Percentiles rank a stretch among this genome's conserved stretches.
phyloP scores from a whole-genome alignment of 2,113 vertebrate genomes.

The Zapus hudsonius region DNA sequence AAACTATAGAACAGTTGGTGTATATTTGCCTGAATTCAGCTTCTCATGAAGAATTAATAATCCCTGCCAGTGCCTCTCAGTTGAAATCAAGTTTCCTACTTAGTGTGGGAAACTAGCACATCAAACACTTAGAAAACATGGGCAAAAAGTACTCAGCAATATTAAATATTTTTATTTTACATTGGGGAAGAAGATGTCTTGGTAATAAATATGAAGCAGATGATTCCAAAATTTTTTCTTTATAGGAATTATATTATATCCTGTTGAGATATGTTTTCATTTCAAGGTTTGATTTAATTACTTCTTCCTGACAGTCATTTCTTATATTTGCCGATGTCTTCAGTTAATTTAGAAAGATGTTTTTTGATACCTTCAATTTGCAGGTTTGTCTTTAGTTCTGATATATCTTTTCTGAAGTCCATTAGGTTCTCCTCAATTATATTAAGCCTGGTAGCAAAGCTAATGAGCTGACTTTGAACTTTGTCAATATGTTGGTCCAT shows the following conservation, averaged over 20 bases:
- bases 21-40: slow-evolving; percentile 41
- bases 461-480: too few species aligned
- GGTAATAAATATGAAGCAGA: not conserved
- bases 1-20: slow-evolving; percentile 29
- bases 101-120: not conserved
- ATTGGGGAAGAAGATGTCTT: not conserved
- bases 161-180: not conserved
- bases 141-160: not conserved
- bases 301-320: too few species aligned
- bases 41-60: slow-evolving; percentile 58
- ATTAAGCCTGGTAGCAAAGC: too few species aligned
- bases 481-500: too few species aligned
- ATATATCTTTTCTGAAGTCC: too few species aligned
- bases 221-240: not conserved
- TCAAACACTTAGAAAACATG: slow-evolving; percentile 38
- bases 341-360: too few species aligned
- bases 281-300: too few species aligned
- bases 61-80: slow-evolving; percentile 44
- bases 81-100: slow-evolving; percentile 42
- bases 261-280: too few species aligned
- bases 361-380: too few species aligned
- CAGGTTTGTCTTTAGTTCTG: too few species aligned
- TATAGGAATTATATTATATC: not conserved
- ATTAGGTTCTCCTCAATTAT: too few species aligned
- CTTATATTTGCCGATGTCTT: too few species aligned